Base-by-base conservation (phyloP, 2,888 invertebrate species). In the Ptilodon capucinus region DNA sequence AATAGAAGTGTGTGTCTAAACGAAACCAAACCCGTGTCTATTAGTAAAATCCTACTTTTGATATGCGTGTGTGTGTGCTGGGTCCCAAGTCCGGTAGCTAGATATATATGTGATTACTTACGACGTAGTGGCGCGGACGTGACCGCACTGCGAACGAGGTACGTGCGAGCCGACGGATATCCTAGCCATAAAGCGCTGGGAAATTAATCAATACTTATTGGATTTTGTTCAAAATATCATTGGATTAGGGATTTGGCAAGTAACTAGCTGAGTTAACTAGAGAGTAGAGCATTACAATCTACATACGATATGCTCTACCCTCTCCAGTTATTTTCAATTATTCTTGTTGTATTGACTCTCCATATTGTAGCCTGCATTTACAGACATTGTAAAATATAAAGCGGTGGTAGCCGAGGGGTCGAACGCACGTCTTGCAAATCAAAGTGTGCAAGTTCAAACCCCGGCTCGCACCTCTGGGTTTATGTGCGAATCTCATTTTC, bases 51-150 rank as follows among this genome's bases (percentile, higher is more conserved):
- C n/a, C 28, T 3, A n/a, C 28, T n/a, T n/a, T n/a, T 28, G 11
- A 2, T 50, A 45, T 45, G 52, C 54, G 57, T 63, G 64, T 55
- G 59, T 46, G 57, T 51, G 42, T 11, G 18, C 35, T 17, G 9
- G 6, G 35, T 4, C 9, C 35, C 35, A 16, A 36, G 18, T 11
- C 16, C 35, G 35, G 35, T 36, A 36, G 35, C 51, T 38, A 19
- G 75, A 74, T 79, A 72, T 75, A 72, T 64, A 60, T 58, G 77
- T 78, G 77, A 78, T 79, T 76, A 78, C 78, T 72, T 66, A 74
- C 70, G 68, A 14, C 65, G 48, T 40, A 57, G 66, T 45, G 61
- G 51, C 58, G 53, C 38, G 54, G 16, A 81, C 85, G 85, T 84
- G 85, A 76, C 68, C 55, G 62, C 55, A 61, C 51, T 81, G 48